These are phyloP conservation scores for Orius insidiosus DNA, from an alignment of 1,140 invertebrate species.

Conservation along the genomic window DNA sequence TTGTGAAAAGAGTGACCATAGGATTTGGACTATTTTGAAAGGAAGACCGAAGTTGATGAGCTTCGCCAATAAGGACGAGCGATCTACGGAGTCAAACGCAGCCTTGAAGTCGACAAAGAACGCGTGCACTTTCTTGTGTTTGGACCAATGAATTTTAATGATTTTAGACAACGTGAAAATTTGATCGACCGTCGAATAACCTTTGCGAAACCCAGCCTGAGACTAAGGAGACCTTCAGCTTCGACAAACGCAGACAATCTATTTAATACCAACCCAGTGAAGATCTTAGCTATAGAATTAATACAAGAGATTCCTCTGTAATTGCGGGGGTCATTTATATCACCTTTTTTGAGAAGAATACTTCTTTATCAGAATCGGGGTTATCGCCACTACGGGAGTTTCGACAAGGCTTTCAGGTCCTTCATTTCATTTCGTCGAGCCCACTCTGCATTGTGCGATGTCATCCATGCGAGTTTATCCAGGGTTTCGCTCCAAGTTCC, in stretches of 20 bases:
- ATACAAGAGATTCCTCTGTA: slow-evolving; percentile 21
- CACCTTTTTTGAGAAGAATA: slow-evolving; percentile 18
- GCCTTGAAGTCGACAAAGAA: slow-evolving; percentile 9
- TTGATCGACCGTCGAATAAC: slow-evolving; percentile 17
- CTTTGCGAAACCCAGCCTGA: slow-evolving; percentile 21
- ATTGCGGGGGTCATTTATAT: slow-evolving; percentile 18
- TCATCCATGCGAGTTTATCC: no score
- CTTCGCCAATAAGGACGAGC: background rate
- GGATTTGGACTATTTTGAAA: slow-evolving; percentile 4
- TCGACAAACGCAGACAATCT: slow-evolving; percentile 19
- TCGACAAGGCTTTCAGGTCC: no score
- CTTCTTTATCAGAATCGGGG: no score
- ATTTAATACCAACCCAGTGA: slow-evolving; percentile 16
- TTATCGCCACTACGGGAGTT: no score
- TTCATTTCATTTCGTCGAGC: no score
- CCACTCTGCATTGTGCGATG: no score
- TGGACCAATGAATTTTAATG: background rate
- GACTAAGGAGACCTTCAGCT: slow-evolving; percentile 13
- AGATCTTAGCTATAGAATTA: slow-evolving; percentile 19
- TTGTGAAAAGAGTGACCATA: slow-evolving; percentile 9
- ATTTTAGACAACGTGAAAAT: slow-evolving; percentile 16
- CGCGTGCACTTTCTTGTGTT: slow-evolving; percentile 6
- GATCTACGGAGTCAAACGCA: slow-evolving; percentile 9
- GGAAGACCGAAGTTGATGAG: background rate
- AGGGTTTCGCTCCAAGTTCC: no score